Evolutionary conservation across 2,797 vertebrate genomes (phyloP).

Genomic region (Sciurus carolinensis): DNA sequence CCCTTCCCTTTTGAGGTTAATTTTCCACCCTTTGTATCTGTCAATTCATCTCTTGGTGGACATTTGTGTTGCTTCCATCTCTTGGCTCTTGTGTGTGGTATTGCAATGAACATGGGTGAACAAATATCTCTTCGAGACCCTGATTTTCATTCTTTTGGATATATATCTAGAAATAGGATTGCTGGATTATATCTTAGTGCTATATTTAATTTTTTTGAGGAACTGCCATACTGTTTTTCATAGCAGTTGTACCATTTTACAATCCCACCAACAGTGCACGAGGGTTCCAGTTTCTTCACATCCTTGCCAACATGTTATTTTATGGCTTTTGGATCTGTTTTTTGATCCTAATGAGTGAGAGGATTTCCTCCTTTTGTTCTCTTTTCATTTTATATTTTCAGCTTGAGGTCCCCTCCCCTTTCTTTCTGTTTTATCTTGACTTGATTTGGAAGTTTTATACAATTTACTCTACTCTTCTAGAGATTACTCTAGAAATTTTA

Average conservation of each 20-base stretch:
- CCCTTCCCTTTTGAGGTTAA: neutral
- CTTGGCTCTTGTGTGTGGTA: neutral
- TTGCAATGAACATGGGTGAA: neutral
- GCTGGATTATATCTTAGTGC: neutral
- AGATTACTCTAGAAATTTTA: neutral
- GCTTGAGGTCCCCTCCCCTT: neutral
- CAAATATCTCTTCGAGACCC: neutral
- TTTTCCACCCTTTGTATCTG: neutral
- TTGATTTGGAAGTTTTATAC: neutral
- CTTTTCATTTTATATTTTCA: slow-evolving; percentile 14
- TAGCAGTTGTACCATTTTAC: slow-evolving; percentile 26
- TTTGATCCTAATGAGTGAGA: neutral
- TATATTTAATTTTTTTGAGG: neutral
- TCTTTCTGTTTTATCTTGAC: neutral
- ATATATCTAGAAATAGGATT: neutral
- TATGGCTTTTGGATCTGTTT: neutral
- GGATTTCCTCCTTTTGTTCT: neutral
- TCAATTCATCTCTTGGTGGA: too few species aligned
- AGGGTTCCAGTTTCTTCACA: neutral
- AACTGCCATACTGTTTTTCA: neutral
- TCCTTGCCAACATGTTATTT: neutral
- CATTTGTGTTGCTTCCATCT: neutral
- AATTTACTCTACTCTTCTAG: neutral
- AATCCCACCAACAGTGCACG: neutral
- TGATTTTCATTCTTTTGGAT: neutral